These are phyloP conservation scores for Microctenopoma lineatum DNA, from an alignment of 2,797 vertebrate species.

Conservation along the genomic window DNA sequence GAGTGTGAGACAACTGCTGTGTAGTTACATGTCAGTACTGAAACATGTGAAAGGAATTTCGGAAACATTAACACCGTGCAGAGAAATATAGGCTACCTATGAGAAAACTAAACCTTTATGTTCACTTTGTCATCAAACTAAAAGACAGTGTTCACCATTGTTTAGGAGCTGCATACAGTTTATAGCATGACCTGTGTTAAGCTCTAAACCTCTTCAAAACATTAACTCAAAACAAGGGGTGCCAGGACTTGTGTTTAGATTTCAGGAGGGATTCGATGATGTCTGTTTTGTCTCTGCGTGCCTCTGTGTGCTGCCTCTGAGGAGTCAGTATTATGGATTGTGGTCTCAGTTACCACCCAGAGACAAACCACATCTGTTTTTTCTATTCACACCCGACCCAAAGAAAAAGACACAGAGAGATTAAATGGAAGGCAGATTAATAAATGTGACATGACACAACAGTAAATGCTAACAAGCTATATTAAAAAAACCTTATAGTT, in stretches of 20 bases:
- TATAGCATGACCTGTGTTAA: slow-evolving; percentile 29
- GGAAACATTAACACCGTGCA: no score
- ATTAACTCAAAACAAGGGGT: slow-evolving; percentile 25
- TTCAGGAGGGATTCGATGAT: slow-evolving; percentile 40
- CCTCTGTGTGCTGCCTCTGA: slow-evolving; percentile 9
- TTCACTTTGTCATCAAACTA: slow-evolving; percentile 5
- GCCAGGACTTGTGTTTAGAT: slow-evolving; percentile 65
- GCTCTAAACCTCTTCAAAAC: slow-evolving; percentile 31
- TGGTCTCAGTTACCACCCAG: slow-evolving; percentile 22
- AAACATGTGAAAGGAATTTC: no score
- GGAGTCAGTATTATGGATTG: background rate
- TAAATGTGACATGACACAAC: no score
- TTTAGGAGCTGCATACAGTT: slow-evolving; percentile 37
- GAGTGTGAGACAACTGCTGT: no score
- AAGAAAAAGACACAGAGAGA: background rate
- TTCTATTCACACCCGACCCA: background rate
- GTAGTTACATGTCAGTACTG: no score
- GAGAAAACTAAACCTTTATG: background rate
- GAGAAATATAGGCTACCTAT: no score
- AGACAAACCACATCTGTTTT: slow-evolving; percentile 10
- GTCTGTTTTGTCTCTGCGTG: slow-evolving; percentile 67
- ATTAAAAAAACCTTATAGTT: no score
- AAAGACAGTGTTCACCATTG: background rate
- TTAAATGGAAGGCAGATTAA: background rate
- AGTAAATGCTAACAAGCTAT: no score